Percentiles rank a stretch among this genome's conserved stretches.
phyloP scores from a whole-genome alignment of 2,888 invertebrate genomes.

The Aphodius sticticus region DNA sequence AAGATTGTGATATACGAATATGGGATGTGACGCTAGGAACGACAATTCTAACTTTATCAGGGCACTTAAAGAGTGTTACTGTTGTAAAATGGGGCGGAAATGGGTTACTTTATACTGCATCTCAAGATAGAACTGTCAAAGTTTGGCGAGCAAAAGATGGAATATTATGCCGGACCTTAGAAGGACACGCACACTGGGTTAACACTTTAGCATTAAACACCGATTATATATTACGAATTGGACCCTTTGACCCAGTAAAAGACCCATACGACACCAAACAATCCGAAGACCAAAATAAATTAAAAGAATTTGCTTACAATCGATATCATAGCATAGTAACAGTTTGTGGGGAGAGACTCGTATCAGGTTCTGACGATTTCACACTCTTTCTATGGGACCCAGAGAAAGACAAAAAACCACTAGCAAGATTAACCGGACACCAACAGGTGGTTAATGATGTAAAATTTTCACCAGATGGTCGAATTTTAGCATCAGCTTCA shows the following conservation, averaged over 20 bases:
- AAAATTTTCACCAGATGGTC: conserved; percentile 95
- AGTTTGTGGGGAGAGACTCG: conserved; percentile 66
- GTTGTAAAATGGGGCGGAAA: conserved; percentile 96
- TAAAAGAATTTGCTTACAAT: conserved; percentile 54
- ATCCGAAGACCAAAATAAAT: conserved; percentile 49
- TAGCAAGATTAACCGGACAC: conserved; percentile 96
- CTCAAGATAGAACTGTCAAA: conserved; percentile 95
- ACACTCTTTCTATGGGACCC: conserved; percentile 96
- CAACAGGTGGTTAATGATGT: conserved; percentile 99
- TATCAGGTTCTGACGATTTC: conserved; percentile 98
- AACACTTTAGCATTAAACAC: conserved; percentile 95
- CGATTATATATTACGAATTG: conserved; percentile 93
- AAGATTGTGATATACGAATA: conserved; percentile 92
- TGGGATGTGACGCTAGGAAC: conserved; percentile 91
- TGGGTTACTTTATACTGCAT: conserved; percentile 92
- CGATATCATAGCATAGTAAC: conserved; percentile 46
- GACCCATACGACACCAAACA: conserved; percentile 53
- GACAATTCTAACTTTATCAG: conserved; percentile 74
- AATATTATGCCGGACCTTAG: conserved; percentile 85
- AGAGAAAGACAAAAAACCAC: conserved; percentile 83
- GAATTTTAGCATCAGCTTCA: conserved; percentile 94
- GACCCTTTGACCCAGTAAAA: conserved; percentile 87
- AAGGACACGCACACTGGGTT: conserved; percentile 99
- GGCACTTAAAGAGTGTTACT: conserved; percentile 91
- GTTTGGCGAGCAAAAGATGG: conserved; percentile 95